phyloP scores from a whole-genome alignment of 2,888 invertebrate genomes.

The Andrena minutula region DNA sequence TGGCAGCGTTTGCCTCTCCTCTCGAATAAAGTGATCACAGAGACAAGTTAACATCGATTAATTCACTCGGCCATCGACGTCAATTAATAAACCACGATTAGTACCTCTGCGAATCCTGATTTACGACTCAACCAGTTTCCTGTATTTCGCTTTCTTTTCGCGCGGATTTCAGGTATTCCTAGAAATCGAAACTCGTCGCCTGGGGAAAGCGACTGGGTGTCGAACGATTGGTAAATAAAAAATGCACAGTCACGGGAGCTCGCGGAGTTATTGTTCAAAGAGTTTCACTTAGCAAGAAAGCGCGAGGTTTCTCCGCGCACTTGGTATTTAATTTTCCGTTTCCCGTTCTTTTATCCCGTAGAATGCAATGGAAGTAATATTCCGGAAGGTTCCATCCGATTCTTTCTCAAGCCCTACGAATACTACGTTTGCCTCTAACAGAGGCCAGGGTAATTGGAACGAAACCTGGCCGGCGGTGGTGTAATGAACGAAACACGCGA shows the following conservation, averaged over 20 bases:
- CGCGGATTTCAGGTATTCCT: background rate
- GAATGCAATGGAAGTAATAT: no score
- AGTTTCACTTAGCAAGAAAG: background rate
- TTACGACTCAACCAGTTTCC: slow-evolving; percentile 1
- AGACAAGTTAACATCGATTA: background rate
- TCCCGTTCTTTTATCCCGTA: background rate
- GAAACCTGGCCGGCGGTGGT: no score
- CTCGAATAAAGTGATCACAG: background rate
- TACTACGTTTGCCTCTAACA: no score
- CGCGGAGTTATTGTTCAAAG: background rate
- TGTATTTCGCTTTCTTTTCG: slow-evolving; percentile 38
- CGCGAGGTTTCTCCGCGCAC: background rate
- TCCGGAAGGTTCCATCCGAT: no score
- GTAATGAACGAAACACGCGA: no score
- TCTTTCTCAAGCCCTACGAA: no score
- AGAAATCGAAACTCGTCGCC: slow-evolving; percentile 25
- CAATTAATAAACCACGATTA: slow-evolving; percentile 2
- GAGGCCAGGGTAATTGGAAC: no score
- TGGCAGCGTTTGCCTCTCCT: background rate
- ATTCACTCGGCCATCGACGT: background rate
- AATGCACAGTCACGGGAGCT: background rate
- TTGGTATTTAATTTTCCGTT: background rate
- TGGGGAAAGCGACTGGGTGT: slow-evolving; percentile 9
- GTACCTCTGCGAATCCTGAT: background rate
- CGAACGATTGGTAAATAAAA: background rate